A percentile compares a stretch with the other conserved stretches of the same genome.
Evolutionary conservation across 1,140 invertebrate species (phyloP).

Genomic region (Drosophila insularis): DNA sequence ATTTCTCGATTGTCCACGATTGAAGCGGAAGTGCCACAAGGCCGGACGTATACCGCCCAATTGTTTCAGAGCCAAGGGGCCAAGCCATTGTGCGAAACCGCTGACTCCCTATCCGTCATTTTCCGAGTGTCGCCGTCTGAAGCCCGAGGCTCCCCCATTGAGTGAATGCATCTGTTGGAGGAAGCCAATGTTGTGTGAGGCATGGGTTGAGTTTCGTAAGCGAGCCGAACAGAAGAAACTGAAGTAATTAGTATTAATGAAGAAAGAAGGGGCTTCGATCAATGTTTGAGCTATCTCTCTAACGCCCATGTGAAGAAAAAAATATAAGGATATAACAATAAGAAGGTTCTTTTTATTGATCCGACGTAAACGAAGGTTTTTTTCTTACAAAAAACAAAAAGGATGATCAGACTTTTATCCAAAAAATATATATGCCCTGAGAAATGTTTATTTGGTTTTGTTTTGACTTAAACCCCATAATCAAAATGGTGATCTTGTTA

Average conservation of each 20-base stretch:
- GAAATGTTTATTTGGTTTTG: background rate
- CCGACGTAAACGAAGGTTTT: background rate
- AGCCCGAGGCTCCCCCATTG: background rate
- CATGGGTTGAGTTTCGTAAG: slow-evolving; percentile 44
- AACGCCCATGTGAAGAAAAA: background rate
- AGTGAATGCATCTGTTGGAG: slow-evolving; percentile 51
- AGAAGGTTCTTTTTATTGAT: slow-evolving; percentile 3
- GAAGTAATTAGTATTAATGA: background rate
- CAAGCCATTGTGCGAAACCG: slow-evolving; percentile 40
- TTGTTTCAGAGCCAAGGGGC: slow-evolving; percentile 1
- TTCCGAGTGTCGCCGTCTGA: slow-evolving; percentile 44
- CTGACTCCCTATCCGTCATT: slow-evolving; percentile 58
- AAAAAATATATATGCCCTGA: background rate
- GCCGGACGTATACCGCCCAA: slow-evolving; percentile 41
- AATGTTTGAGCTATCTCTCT: too few species aligned
- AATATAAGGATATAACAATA: background rate
- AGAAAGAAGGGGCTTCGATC: background rate
- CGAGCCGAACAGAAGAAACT: slow-evolving; percentile 6
- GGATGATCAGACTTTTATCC: background rate
- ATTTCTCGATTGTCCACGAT: background rate
- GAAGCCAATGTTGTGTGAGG: slow-evolving; percentile 52
- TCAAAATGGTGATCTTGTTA: slow-evolving; percentile 53
- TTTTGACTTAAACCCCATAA: background rate
- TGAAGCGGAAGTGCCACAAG: slow-evolving; percentile 47
- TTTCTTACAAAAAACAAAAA: background rate